phyloP scores from a whole-genome alignment of 2,888 invertebrate species.

The Agriotes lineatus region DNA sequence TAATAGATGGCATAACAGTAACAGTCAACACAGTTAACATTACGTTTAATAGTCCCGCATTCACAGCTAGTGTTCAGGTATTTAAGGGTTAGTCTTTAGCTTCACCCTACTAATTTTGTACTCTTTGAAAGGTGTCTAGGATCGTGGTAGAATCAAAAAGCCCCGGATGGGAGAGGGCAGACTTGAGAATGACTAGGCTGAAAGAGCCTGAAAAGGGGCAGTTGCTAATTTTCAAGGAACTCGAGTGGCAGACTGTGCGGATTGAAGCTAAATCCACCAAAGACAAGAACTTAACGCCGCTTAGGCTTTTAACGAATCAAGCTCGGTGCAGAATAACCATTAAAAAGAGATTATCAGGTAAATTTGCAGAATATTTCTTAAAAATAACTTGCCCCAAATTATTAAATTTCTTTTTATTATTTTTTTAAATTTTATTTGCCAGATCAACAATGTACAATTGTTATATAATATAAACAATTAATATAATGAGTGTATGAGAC shows the following conservation, averaged over 20 bases:
- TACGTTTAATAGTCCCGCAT: conserved; percentile 94
- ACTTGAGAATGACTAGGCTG: conserved; percentile 91
- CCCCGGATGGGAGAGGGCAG: conserved; percentile 88
- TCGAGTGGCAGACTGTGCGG: conserved; percentile 97
- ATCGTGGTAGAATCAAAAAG: conserved; percentile 95
- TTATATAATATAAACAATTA: no score
- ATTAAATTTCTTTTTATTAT: no score
- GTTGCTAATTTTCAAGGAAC: conserved; percentile 94
- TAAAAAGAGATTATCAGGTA: conserved; percentile 92
- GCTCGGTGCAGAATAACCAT: conserved; percentile 95
- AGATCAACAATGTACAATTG: no score
- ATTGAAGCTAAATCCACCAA: conserved; percentile 92
- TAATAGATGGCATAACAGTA: conserved; percentile 97
- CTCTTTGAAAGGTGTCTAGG: conserved; percentile 81
- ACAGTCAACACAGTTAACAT: conserved; percentile 95
- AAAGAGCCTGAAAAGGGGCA: conserved; percentile 91
- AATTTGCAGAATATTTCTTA: no score
- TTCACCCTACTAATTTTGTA: background rate
- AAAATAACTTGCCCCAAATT: no score
- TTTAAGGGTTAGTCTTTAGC: no score
- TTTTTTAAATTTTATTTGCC: no score
- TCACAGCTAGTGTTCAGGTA: conserved; percentile 96
- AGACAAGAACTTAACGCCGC: conserved; percentile 84
- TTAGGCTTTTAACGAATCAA: conserved; percentile 92
- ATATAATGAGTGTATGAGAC: no score